Conservation (phyloP, 2,888 invertebrate genomes). For the Eristalis tenax region DNA sequence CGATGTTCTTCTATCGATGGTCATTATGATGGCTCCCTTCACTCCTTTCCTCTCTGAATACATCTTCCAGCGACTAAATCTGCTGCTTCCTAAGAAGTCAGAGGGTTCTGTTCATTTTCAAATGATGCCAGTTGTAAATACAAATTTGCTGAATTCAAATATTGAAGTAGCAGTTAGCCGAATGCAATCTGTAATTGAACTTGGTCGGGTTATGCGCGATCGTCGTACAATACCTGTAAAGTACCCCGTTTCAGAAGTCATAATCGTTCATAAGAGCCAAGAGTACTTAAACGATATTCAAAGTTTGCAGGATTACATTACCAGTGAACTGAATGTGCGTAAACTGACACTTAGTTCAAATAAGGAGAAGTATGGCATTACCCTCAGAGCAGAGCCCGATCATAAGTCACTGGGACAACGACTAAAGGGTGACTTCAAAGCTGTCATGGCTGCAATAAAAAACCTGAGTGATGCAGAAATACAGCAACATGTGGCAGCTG, state of each 20-base stretch:
- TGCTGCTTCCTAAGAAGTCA: constrained; percentile 81
- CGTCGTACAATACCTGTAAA: constrained; percentile 96
- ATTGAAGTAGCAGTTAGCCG: constrained; percentile 94
- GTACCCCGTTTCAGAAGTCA: constrained; percentile 97
- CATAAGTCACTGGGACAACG: constrained; percentile 92
- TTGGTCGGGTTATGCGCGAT: constrained; percentile 96
- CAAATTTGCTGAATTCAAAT: constrained; percentile 88
- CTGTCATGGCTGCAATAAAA: constrained; percentile 91
- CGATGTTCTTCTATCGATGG: constrained; percentile 93
- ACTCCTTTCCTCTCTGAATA: constrained; percentile 97
- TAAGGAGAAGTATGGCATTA: constrained; percentile 95
- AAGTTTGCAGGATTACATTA: constrained; percentile 91
- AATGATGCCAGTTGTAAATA: constrained; percentile 90
- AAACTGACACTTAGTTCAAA: constrained; percentile 92
- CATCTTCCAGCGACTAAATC: constrained; percentile 94
- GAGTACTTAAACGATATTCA: constrained; percentile 89
- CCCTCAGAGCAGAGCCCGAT: constrained; percentile 95
- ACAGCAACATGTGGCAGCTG: constrained; percentile 87
- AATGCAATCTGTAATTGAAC: constrained; percentile 97
- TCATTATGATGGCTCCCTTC: constrained; percentile 97
- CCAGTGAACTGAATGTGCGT: constrained; percentile 96
- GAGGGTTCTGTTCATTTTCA: constrained; percentile 94
- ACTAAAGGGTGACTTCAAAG: constrained; percentile 94
- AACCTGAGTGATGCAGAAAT: constrained; percentile 89
- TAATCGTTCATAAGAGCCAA: constrained; percentile 94